Base-by-base conservation (phyloP, 2,113 vertebrate species). In the Labeo rohita region DNA sequence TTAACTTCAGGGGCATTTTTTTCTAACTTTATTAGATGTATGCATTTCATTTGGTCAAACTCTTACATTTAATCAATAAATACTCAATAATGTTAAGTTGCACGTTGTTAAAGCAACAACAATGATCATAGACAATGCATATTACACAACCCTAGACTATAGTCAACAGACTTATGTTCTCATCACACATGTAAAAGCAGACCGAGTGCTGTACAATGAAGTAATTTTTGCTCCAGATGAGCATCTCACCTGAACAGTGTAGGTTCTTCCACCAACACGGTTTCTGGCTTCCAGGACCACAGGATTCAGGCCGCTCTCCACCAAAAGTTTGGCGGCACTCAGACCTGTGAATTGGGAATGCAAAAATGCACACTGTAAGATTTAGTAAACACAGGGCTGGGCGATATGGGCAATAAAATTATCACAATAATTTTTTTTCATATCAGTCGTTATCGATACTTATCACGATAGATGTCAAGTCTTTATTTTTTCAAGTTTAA, bases 201-300 rank as follows among this genome's bases (percentile, higher is more conserved):
- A 75, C 11, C 11, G 6, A 49, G 11, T 23, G 45, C 15, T 5
- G 10, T 49, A 11, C 45, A 49, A 13, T 28, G 3, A 77, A 21
- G 49, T 77, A 2, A 54, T 34, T 74, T 52, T 34, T 34, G 23
- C 23, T 76, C 52, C 7, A 34, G 65, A 21, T 61, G 28, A 59
- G 52, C n/a, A 61, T 87, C 93, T 96, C 94, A 99, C 98, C 95
- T 91, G 95, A 36, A 94, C 78, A 0, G 98, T 99, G 88, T 95
- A 99, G 85, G 97, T 99, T 87, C 98, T 96, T 85, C 98, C 98
- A 80, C 98, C 98, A 70, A 99, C 97, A 4, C 98, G 96, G 84
- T 98, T 93, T 82, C 95, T 95, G 82, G 98, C 98, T 94, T 99
- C 98, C 92, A 99, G 89, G 80, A 99, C 90, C 1, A 98, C 92